A percentile compares a stretch with the other conserved stretches of the same genome.
phyloP scores from a whole-genome alignment of 2,797 vertebrate genomes.

The Remorina albescens region DNA sequence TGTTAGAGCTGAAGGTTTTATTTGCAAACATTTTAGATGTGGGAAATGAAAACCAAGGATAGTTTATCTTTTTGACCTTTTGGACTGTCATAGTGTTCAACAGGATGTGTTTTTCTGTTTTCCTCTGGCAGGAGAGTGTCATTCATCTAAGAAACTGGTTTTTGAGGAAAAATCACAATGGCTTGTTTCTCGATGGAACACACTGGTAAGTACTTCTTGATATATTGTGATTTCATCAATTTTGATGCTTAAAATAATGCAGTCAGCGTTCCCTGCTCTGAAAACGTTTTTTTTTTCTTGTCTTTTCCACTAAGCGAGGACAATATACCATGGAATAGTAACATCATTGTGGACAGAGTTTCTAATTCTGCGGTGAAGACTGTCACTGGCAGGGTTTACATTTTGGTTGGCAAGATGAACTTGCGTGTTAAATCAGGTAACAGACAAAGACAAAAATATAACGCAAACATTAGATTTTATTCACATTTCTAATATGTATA shows the following conservation, averaged over 20 bases:
- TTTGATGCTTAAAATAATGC: background rate
- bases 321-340: slow-evolving; percentile 85
- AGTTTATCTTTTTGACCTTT: background rate
- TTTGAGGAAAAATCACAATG: slow-evolving; percentile 60
- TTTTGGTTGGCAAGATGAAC: slow-evolving; percentile 81
- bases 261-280: background rate
- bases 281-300: background rate
- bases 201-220: slow-evolving; percentile 66
- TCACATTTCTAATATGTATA: no score
- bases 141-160: slow-evolving; percentile 81
- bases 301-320: slow-evolving; percentile 67
- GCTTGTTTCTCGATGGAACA: slow-evolving; percentile 82
- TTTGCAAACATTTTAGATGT: slow-evolving; percentile 6
- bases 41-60: background rate
- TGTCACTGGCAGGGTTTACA: slow-evolving; percentile 76
- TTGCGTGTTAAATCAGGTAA: slow-evolving; percentile 47
- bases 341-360: slow-evolving; percentile 79
- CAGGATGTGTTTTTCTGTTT: slow-evolving; percentile 9
- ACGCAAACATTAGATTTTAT: background rate
- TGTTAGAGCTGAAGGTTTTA: background rate
- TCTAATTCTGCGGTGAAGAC: slow-evolving; percentile 78
- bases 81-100: background rate
- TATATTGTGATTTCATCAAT: background rate
- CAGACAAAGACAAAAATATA: no score
- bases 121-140: slow-evolving; percentile 68